Conservation (phyloP, 92 coral and sea anemone genomes). For the Palythoa grandis region DNA sequence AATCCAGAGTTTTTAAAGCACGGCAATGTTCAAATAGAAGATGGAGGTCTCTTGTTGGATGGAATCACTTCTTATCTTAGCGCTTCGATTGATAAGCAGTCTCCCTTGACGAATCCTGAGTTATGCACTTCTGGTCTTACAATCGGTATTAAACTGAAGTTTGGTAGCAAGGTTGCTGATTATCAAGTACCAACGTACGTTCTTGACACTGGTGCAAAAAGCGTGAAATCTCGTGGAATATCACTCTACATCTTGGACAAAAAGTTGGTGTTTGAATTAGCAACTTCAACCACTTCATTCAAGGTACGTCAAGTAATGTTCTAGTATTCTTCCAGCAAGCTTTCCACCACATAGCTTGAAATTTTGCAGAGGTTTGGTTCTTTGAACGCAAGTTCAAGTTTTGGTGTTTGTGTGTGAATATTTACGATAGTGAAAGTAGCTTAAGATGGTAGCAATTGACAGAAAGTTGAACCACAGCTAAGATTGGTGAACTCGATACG, state of each 20-base stretch:
- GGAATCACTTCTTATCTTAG: conserved; percentile 81
- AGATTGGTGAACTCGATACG: too few relatives aligned
- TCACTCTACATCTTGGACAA: conserved; percentile 86
- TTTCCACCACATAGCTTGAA: background rate
- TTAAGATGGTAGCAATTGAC: too few relatives aligned
- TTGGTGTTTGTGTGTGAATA: too few relatives aligned
- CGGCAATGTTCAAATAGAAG: conserved; percentile 77
- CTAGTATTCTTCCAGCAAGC: background rate
- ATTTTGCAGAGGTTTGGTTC: too few relatives aligned
- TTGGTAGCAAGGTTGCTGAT: conserved; percentile 64
- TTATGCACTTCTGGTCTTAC: conserved; percentile 72
- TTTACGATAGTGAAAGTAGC: too few relatives aligned
- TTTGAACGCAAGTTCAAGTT: too few relatives aligned
- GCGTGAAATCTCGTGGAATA: conserved; percentile 76
- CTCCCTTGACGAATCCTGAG: conserved; percentile 80
- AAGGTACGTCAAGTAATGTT: conserved; percentile 67
- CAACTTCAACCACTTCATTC: conserved; percentile 78
- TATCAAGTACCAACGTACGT: conserved; percentile 74
- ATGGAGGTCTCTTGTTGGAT: conserved; percentile 86
- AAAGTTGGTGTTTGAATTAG: conserved; percentile 76
- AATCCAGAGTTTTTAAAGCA: conserved; percentile 63
- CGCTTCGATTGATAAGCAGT: conserved; percentile 59
- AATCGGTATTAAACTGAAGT: conserved; percentile 82
- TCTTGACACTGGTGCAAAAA: conserved; percentile 88
- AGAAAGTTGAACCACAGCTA: too few relatives aligned